These are phyloP conservation scores for Dryobota labecula DNA, from an alignment of 2,888 invertebrate species.

Conservation along the genomic window DNA sequence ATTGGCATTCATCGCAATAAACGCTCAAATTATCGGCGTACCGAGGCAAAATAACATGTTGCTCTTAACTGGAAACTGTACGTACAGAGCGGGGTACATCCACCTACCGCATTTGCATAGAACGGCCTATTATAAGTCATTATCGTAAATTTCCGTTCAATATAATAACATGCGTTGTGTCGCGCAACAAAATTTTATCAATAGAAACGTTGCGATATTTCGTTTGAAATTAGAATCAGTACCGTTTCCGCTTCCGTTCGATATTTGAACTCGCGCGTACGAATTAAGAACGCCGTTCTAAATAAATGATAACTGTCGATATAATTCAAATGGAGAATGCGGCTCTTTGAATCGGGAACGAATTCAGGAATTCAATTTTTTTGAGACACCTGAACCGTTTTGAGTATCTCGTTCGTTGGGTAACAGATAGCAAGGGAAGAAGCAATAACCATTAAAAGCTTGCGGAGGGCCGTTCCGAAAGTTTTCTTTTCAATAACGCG, in stretches of 20 bases:
- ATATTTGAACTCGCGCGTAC: conserved; percentile 84
- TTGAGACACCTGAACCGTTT: conserved; percentile 73
- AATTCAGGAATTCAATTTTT: conserved; percentile 59
- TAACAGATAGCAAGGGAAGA: conserved; percentile 79
- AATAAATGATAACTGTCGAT: conserved; percentile 82
- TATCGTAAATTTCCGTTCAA: conserved; percentile 89
- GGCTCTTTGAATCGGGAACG: conserved; percentile 39
- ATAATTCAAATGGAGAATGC: conserved; percentile 62
- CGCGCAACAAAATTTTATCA: conserved; percentile 86
- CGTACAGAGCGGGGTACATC: conserved; percentile 50
- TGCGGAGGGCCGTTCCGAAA: conserved; percentile 86
- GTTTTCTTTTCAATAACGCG: conserved; percentile 90
- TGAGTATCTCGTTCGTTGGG: conserved; percentile 65
- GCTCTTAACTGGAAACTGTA: conserved; percentile 58
- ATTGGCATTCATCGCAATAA: conserved; percentile 70
- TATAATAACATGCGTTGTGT: conserved; percentile 83
- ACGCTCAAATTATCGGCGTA: conserved; percentile 63
- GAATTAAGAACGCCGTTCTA: conserved; percentile 86
- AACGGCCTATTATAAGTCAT: conserved; percentile 81
- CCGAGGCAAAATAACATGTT: conserved; percentile 57
- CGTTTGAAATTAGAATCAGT: conserved; percentile 90
- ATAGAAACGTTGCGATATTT: conserved; percentile 88
- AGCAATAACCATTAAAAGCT: conserved; percentile 90
- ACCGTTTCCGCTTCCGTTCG: conserved; percentile 90
- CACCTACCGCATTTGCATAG: conserved; percentile 74